phyloP scores from a whole-genome alignment of 2,888 invertebrate genomes.

The Eumerus sabulonum region DNA sequence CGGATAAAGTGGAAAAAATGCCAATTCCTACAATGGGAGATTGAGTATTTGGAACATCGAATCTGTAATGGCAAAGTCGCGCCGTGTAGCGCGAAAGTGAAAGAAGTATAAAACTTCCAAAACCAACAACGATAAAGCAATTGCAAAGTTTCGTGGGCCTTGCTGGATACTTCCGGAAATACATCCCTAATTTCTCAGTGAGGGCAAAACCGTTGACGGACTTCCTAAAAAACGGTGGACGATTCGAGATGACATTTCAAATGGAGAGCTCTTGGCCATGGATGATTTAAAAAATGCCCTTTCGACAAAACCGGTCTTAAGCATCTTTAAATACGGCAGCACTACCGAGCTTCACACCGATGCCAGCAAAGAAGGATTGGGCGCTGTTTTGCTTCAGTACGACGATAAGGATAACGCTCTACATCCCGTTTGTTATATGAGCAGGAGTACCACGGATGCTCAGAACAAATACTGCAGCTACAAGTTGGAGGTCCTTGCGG shows the following conservation, averaged over 20 bases:
- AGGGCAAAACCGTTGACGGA: constrained; percentile 21
- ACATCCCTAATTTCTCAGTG: constrained; percentile 27
- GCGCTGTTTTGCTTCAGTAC: constrained; percentile 21
- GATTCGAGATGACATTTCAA: not conserved
- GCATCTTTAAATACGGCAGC: constrained; percentile 23
- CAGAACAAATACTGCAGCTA: constrained; percentile 25
- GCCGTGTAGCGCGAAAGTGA: constrained; percentile 35
- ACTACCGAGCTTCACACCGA: constrained; percentile 20
- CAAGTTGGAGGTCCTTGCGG: constrained; percentile 26
- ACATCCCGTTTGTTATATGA: constrained; percentile 33
- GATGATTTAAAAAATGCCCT: constrained; percentile 23
- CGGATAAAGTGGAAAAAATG: constrained; percentile 57
- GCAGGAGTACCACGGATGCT: constrained; percentile 19
- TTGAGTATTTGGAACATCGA: constrained; percentile 49
- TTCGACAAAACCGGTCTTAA: constrained; percentile 29
- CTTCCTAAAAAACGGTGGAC: constrained; percentile 22
- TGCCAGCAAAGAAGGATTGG: constrained; percentile 27
- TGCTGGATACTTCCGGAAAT: constrained; percentile 30
- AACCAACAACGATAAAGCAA: constrained; percentile 21
- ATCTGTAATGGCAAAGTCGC: constrained; percentile 33
- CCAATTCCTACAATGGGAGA: constrained; percentile 48
- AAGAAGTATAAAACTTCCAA: constrained; percentile 12
- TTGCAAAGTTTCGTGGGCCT: constrained; percentile 37
- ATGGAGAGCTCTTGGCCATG: constrained; percentile 3
- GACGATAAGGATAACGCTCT: constrained; percentile 12